phyloP scores from a whole-genome alignment of 2,888 invertebrate species.

The Acrocera orbiculus region DNA sequence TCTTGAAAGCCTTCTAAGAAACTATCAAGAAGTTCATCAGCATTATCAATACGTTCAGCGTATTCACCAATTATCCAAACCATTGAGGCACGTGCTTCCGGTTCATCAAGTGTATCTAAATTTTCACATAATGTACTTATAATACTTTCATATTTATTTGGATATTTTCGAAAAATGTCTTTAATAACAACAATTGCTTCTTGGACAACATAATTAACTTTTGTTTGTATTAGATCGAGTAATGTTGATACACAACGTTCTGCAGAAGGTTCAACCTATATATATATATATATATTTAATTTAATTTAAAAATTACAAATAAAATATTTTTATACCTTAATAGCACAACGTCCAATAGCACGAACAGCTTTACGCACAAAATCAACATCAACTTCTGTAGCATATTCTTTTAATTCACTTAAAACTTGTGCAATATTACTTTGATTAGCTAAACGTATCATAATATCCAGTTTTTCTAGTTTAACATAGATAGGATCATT shows the following conservation, averaged over 20 bases:
- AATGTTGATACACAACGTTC: conserved; percentile 96
- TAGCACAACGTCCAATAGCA: conserved; percentile 97
- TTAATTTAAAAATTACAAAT: not conserved
- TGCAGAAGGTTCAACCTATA: conserved; percentile 75
- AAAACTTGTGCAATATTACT: conserved; percentile 96
- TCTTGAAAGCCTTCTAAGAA: conserved; percentile 97
- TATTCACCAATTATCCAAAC: conserved; percentile 94
- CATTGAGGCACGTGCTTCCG: conserved; percentile 97
- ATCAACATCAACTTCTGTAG: conserved; percentile 98
- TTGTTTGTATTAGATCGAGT: conserved; percentile 95
- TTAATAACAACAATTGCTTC: conserved; percentile 99
- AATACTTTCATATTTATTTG: conserved; percentile 98
- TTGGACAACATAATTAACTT: conserved; percentile 99
- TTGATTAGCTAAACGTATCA: conserved; percentile 96
- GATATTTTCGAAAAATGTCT: conserved; percentile 93
- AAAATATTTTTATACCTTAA: conserved; percentile 43
- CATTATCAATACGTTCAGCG: conserved; percentile 98
- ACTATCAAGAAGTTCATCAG: conserved; percentile 92
- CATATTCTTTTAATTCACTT: conserved; percentile 95
- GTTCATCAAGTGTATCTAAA: conserved; percentile 94
- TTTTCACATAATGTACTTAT: conserved; percentile 98
- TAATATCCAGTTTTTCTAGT: conserved; percentile 94
- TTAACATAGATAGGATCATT: conserved; percentile 99
- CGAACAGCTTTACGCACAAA: conserved; percentile 98
- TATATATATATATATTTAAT: not conserved